Base-by-base conservation (phyloP, 2,797 vertebrate species). In the Pseudomugil tenellus region DNA sequence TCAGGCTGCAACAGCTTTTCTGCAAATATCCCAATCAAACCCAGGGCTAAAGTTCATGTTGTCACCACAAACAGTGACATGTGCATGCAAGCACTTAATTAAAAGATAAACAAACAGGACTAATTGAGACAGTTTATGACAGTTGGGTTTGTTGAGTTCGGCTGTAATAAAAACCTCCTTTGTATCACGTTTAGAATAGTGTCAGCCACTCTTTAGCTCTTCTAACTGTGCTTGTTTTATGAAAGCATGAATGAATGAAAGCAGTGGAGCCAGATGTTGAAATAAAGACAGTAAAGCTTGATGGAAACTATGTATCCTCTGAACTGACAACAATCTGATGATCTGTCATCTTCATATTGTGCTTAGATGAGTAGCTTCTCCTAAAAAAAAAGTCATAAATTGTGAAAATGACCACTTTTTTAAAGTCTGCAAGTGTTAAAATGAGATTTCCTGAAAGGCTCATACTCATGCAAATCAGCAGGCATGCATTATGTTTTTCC, bases 1-100 rank as follows among this genome's bases (percentile, higher is more conserved):
- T 85, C 67, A n/a, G 51, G 58, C 69, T 81, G 77, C 77, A 84
- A 76, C 31, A 34, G 51, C 80, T 82, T 70, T 72, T 57, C 31
- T 54, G 73, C 62, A 76, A 74, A 80, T 81, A 63, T 80, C 63
- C 58, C 53, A 58, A 67, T 81, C 67, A 65, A 49, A 73, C 70
- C 62, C 48, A 8, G 48, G 69, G 60, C 28, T 61, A 66, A 69
- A 70, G 74, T 55, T 21, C 52, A 21, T 57, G 67, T 66, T 55
- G 61, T 56, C n/a, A 9, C 35, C 58, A 62, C 60, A 65, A 60
- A 58, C 55, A 55, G 49, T 28, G 54, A 54, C 49, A 48, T 9
- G n/a, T 68, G 57, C 63, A 62, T 53, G 34, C 34, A 19, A 64
- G 34, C 31, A 17, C 29, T 60, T 34, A 3, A 3, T 32, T 49